A percentile compares a stretch with the other conserved stretches of the same genome.
These are phyloP conservation scores for Rhagoletis zephyria DNA, from an alignment of 1,140 invertebrate species.

Conservation along the genomic window DNA sequence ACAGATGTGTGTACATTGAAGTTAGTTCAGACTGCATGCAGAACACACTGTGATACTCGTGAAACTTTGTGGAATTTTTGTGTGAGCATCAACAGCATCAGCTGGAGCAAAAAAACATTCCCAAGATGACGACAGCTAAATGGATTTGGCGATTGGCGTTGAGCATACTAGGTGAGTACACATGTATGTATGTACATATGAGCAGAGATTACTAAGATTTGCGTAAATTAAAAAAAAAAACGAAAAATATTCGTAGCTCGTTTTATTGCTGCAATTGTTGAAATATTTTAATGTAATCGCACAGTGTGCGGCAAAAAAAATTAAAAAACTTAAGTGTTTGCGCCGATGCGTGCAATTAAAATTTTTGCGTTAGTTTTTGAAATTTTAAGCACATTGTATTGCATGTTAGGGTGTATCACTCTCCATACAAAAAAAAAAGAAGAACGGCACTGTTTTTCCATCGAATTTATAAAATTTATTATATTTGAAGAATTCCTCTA, in stretches of 20 bases:
- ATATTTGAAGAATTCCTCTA: no score
- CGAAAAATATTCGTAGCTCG: slow-evolving; percentile 45
- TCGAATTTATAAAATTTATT: no score
- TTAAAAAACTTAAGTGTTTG: background rate
- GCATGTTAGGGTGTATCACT: no score
- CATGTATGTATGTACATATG: background rate
- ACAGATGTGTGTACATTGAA: background rate
- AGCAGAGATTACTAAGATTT: background rate
- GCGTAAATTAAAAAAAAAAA: slow-evolving; percentile 3
- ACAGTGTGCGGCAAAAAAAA: background rate
- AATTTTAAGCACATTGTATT: no score
- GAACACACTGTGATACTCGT: slow-evolving; percentile 20
- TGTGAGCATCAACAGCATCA: background rate
- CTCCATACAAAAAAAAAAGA: no score
- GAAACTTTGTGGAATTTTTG: slow-evolving; percentile 9
- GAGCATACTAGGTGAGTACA: slow-evolving; percentile 65
- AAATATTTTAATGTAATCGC: slow-evolving; percentile 41
- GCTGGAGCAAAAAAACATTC: slow-evolving; percentile 23
- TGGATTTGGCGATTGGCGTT: slow-evolving; percentile 67
- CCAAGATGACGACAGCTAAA: slow-evolving; percentile 71
- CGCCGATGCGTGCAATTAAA: background rate
- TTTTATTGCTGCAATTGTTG: slow-evolving; percentile 22
- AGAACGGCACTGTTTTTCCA: no score
- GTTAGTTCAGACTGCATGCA: background rate
- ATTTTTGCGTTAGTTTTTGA: background rate